Base-by-base conservation (phyloP, 2,113 vertebrate genomes). In the Pholis gunnellus region DNA sequence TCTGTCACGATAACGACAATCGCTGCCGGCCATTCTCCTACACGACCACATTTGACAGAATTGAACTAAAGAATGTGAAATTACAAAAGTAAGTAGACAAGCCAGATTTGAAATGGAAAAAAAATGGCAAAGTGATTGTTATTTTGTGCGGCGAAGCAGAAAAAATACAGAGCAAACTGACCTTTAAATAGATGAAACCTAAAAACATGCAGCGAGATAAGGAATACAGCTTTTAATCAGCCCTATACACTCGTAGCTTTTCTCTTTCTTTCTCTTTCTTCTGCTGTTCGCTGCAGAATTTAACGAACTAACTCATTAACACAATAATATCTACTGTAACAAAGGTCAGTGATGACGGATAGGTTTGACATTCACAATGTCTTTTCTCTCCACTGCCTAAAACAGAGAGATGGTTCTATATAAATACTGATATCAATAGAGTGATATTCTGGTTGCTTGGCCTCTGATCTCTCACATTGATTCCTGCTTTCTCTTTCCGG, bases 381-480 rank as follows among this genome's bases (percentile, higher is more conserved):
- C 44, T 14, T 46, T 46, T 46, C 13, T 8, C 50, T 52, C 20
- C 18, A 8, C 50, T 9, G 50, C 8, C 20, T 9, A 22, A 54
- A 11, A 54, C 14, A 52, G 50, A 52, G 20, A 50, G 9, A 20
- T 3, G 6, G 8, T 8, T 50, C 50, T 22, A 1, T 22, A 22
- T 20, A 22, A n/a, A n/a, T 46, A 46, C 17, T 5, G 14, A 46
- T n/a, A 54, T 22, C 50, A n/a, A 22, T 7, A 20, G 18, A 50
- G 48, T 2, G 22, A n/a, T n/a, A 3, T 54, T 9, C 22, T 10
- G 10, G 9, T n/a, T n/a, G 50, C 9, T 54, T n/a, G 50, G 50
- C 50, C 50, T 54, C 46, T 48, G 46, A 48, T 48, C 46, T 6
- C 46, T 48, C 17, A 18, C 50, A n/a, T 79, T 52, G 65, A 86